Evolutionary conservation across 2,113 vertebrate species (phyloP).

Genomic region (Sinocyclocheilus anshuiensis): DNA sequence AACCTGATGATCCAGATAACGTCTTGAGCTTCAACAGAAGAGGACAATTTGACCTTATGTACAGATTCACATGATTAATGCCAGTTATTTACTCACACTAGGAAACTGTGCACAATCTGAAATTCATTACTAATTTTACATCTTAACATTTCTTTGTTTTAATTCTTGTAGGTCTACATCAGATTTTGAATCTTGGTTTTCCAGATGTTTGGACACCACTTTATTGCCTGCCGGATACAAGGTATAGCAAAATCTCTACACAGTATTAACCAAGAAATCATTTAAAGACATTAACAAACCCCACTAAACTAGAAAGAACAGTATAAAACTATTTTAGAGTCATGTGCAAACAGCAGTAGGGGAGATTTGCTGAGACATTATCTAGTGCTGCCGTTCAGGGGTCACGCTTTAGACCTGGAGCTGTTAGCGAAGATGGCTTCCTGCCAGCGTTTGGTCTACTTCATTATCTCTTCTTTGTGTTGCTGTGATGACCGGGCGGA

Average conservation of each 20-base stretch:
- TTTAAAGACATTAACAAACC: not conserved
- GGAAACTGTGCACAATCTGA: not conserved
- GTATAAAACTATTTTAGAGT: conserved; percentile 5
- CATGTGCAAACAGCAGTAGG: not conserved
- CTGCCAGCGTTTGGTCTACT: conserved; percentile 64
- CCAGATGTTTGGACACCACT: not conserved
- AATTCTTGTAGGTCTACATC: not conserved
- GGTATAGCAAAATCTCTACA: not conserved
- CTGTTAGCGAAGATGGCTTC: conserved; percentile 52
- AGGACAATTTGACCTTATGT: no score
- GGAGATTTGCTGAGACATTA: conserved; percentile 59
- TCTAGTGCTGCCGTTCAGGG: conserved; percentile 54
- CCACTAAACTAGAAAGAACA: conserved; percentile 40
- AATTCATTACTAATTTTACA: conserved; percentile 35
- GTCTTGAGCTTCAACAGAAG: not conserved
- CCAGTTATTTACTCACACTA: no score
- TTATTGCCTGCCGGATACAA: not conserved
- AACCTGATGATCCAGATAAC: not conserved
- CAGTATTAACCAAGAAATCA: not conserved
- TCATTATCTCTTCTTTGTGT: conserved; percentile 73
- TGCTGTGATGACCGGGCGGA: conserved; percentile 55
- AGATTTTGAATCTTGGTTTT: not conserved
- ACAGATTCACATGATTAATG: no score
- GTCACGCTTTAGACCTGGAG: conserved; percentile 55
- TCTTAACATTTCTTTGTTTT: not conserved